phyloP scores from a whole-genome alignment of 2,888 invertebrate species.

The Masnerella sp. region DNA sequence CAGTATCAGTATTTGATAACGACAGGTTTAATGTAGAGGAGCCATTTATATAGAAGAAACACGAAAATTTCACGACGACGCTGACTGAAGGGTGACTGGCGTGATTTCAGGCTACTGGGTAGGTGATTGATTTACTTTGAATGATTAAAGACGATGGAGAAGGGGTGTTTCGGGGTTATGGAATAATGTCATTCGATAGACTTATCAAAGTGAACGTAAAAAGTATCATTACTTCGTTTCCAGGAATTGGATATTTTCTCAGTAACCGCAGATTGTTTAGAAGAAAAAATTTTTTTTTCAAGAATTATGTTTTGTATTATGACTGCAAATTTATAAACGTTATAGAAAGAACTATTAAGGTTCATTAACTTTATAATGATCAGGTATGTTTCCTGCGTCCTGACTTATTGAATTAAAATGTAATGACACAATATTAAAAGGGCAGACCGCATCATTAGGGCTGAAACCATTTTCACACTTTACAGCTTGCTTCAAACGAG shows the following conservation, averaged over 20 bases:
- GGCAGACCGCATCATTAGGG: slow-evolving; percentile 26
- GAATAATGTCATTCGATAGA: slow-evolving; percentile 77
- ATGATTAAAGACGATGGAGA: slow-evolving; percentile 76
- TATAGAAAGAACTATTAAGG: background rate
- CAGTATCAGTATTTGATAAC: no score
- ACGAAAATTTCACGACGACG: slow-evolving; percentile 69
- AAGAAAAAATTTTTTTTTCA: background rate
- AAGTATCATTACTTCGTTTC: slow-evolving; percentile 53
- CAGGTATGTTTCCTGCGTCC: no score
- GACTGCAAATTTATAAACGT: background rate
- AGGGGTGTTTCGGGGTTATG: slow-evolving; percentile 61
- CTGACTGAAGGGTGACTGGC: slow-evolving; percentile 73
- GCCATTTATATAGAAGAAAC: no score
- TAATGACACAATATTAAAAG: slow-evolving; percentile 25
- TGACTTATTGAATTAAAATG: slow-evolving; percentile 28
- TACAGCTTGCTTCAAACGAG: background rate
- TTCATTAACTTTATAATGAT: background rate
- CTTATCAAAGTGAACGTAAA: slow-evolving; percentile 75
- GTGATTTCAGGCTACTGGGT: slow-evolving; percentile 71
- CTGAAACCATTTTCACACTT: slow-evolving; percentile 22
- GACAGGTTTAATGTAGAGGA: no score
- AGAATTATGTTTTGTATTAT: background rate
- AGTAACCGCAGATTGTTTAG: no score
- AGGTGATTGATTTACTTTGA: slow-evolving; percentile 78
- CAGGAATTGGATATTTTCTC: no score